Base-by-base conservation (phyloP, 2,113 vertebrate genomes). In the Coregonus clupeaformis region DNA sequence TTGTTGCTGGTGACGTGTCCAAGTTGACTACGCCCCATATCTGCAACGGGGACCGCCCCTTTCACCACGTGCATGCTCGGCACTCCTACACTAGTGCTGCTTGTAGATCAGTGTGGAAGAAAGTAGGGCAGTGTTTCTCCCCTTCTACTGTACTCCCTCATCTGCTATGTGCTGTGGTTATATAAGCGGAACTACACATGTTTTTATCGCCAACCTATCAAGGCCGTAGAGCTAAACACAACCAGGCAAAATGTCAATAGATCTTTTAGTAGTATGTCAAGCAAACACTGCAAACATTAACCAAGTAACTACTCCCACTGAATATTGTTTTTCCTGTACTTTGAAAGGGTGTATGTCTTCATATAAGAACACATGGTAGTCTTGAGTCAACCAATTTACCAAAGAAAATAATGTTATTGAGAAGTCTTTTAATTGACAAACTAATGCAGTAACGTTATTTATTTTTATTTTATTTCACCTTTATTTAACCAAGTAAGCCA, bases 21-120 rank as follows among this genome's bases (percentile, higher is more conserved):
- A 3, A 0, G 1, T 3, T 57, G 25, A 6, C 66, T 86, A 86
- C 91, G 79, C 90, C 91, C 36, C 70, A 47, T 27, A 3, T 30
- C 14, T 73, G 64, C 55, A 76, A 65, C 77, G 71, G 49, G 68
- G 42, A 20, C 88, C 86, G 74, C 90, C 90, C 74, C 64, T 57
- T 80, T 76, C 84, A 89, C 93, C 94, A 95, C 92, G 94, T 95
- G 94, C 93, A 82, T 80, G 85, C 85, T 20, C 82, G 89, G 85
- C 90, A 85, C 84, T 79, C 92, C 87, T 83, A 80, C 72, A 71
- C 76, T 67, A 42, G 30, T 67, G 20, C 65, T 30, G 30, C 14
- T 67, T 9, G 30, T 20, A 16, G 29, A n/a, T 22, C 73, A 64
- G 84, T 84, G 71, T 84, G 80, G 64, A 73, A 75, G 79, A 89